Conservation (phyloP, 2,113 vertebrate species). For the Suncus etruscus region DNA sequence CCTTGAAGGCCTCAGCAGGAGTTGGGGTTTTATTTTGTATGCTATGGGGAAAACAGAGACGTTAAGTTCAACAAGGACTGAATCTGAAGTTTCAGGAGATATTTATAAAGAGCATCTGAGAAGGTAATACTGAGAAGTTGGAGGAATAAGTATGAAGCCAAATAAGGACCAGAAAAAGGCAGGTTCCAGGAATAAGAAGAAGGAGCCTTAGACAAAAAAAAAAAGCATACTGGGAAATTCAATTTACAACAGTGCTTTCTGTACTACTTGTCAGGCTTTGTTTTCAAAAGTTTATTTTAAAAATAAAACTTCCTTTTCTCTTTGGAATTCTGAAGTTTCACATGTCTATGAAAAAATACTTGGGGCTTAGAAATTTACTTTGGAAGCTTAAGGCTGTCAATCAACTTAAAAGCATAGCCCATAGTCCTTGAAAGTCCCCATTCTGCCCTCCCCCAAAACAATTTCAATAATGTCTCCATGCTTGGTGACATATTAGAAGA, state of each 20-base stretch:
- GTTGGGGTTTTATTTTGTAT: background rate
- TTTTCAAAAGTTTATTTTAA: conserved; percentile 81
- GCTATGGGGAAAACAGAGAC: background rate
- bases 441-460: background rate
- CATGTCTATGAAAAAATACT: conserved; percentile 72
- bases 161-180: background rate
- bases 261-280: conserved; percentile 76
- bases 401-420: conserved; percentile 53
- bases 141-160: background rate
- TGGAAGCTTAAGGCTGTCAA: conserved; percentile 79
- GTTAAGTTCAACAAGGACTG: background rate
- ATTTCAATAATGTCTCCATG: background rate
- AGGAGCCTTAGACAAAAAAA: background rate
- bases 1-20: background rate
- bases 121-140: background rate
- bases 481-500: conserved; percentile 10
- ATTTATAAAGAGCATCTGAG: background rate
- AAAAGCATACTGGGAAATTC: conserved; percentile 66
- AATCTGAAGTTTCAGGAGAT: background rate
- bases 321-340: conserved; percentile 78
- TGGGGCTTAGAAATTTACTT: conserved; percentile 80
- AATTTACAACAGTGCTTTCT: conserved; percentile 59
- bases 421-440: background rate
- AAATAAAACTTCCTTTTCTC: conserved; percentile 78
- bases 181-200: background rate